phyloP scores from a whole-genome alignment of 2,797 vertebrate genomes.

The Parauchenoglanis ngamensis region DNA sequence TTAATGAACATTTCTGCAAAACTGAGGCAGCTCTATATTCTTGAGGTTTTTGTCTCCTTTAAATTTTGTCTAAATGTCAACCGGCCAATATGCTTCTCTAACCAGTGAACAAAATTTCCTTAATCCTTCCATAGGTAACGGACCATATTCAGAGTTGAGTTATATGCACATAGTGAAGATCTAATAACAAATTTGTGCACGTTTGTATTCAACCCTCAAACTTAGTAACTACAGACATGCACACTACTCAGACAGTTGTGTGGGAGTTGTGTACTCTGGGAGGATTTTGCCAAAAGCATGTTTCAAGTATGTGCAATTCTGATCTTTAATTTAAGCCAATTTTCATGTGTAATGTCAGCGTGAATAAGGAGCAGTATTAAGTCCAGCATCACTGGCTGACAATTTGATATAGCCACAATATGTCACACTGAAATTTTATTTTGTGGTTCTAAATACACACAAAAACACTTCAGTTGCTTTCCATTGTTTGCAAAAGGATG shows the following conservation, averaged over 20 bases:
- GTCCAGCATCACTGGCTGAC: neutral
- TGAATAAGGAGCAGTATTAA: constrained; percentile 11
- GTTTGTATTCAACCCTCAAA: neutral
- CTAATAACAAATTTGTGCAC: neutral
- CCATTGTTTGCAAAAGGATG: neutral
- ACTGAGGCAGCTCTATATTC: constrained; percentile 25
- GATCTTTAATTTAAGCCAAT: neutral
- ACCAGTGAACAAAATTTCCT: constrained; percentile 2
- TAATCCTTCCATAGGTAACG: constrained; percentile 14
- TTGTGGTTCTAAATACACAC: neutral
- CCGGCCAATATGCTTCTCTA: constrained; percentile 52
- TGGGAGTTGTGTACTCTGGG: neutral
- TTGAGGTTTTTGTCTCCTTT: constrained; percentile 35
- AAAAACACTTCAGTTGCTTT: neutral
- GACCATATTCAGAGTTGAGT: constrained; percentile 50
- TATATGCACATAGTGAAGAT: neutral
- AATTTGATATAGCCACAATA: neutral
- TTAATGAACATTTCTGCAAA: constrained; percentile 41
- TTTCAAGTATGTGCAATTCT: neutral
- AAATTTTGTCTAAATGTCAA: constrained; percentile 67
- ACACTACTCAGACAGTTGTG: neutral
- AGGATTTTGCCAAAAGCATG: neutral
- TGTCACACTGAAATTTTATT: neutral
- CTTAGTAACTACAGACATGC: neutral
- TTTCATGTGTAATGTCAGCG: neutral